phyloP scores from a whole-genome alignment of 2,797 vertebrate species.

The Calcarius lapponicus region DNA sequence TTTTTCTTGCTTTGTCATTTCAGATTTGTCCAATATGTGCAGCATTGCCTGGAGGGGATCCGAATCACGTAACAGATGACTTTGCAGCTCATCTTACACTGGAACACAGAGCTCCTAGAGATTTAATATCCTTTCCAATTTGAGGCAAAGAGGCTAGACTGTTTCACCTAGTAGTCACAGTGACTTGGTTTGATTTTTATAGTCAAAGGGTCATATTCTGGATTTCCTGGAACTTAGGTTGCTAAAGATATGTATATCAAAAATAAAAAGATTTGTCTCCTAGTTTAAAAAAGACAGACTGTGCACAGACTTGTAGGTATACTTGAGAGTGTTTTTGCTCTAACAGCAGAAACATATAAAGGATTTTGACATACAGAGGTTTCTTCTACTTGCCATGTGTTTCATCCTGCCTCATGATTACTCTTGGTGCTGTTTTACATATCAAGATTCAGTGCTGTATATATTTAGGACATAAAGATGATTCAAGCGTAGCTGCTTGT shows the following conservation, averaged over 20 bases:
- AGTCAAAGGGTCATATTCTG: neutral
- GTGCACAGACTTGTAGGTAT: neutral
- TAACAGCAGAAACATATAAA: neutral
- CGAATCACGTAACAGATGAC: slow-evolving; percentile 99
- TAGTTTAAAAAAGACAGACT: neutral
- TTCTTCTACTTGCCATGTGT: neutral
- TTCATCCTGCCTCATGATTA: neutral
- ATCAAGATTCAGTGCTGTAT: neutral
- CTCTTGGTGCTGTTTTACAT: neutral
- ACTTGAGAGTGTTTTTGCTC: neutral
- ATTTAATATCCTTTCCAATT: slow-evolving; percentile 96
- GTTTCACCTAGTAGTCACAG: neutral
- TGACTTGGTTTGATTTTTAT: neutral
- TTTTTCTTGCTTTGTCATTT: slow-evolving; percentile 66
- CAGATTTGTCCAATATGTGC: slow-evolving; percentile 99
- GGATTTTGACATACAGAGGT: neutral
- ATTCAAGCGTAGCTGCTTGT: neutral
- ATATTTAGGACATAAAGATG: neutral
- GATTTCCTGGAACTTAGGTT: neutral
- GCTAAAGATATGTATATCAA: neutral
- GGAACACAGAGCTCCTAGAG: slow-evolving; percentile 99
- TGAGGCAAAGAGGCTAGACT: neutral
- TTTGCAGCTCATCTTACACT: slow-evolving; percentile 99
- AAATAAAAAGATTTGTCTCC: neutral
- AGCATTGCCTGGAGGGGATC: slow-evolving; percentile 97